phyloP scores from a whole-genome alignment of 2,888 invertebrate species.

The Oxyscelio sp. region DNA sequence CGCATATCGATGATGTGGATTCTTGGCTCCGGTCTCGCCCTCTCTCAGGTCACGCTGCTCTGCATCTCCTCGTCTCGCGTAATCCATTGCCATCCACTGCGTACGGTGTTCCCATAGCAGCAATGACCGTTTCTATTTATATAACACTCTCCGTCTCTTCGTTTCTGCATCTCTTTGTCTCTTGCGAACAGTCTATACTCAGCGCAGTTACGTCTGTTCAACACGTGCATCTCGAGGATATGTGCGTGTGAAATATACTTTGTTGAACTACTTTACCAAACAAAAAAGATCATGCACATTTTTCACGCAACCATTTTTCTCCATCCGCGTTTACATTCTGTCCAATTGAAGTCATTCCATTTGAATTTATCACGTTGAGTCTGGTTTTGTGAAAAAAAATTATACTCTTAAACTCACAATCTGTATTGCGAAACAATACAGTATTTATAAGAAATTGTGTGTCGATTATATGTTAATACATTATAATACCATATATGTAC shows the following conservation, averaged over 20 bases:
- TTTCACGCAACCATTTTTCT: slow-evolving; percentile 31
- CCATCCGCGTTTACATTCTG: neutral
- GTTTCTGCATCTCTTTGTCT: slow-evolving; percentile 71
- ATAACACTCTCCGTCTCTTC: slow-evolving; percentile 77
- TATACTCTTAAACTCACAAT: no score
- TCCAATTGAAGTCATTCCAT: neutral
- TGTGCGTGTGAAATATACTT: slow-evolving; percentile 67
- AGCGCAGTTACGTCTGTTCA: slow-evolving; percentile 62
- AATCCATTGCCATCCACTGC: slow-evolving; percentile 67
- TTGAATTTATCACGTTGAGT: neutral
- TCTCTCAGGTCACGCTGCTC: slow-evolving; percentile 54
- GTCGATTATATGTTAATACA: no score
- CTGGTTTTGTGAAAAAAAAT: no score
- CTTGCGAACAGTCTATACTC: slow-evolving; percentile 38
- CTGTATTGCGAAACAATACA: no score
- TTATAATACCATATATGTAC: no score
- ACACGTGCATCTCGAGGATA: slow-evolving; percentile 55
- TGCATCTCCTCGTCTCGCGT: slow-evolving; percentile 63
- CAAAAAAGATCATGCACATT: slow-evolving; percentile 51
- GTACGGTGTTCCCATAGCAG: slow-evolving; percentile 87
- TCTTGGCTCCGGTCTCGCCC: slow-evolving; percentile 65
- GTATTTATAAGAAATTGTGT: no score
- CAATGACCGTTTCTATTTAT: slow-evolving; percentile 88
- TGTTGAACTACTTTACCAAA: slow-evolving; percentile 38
- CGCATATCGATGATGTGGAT: slow-evolving; percentile 74